Percentiles rank a stretch among this genome's conserved stretches.
Conservation (phyloP, 2,888 invertebrate species). For the Campoplex nolae region DNA sequence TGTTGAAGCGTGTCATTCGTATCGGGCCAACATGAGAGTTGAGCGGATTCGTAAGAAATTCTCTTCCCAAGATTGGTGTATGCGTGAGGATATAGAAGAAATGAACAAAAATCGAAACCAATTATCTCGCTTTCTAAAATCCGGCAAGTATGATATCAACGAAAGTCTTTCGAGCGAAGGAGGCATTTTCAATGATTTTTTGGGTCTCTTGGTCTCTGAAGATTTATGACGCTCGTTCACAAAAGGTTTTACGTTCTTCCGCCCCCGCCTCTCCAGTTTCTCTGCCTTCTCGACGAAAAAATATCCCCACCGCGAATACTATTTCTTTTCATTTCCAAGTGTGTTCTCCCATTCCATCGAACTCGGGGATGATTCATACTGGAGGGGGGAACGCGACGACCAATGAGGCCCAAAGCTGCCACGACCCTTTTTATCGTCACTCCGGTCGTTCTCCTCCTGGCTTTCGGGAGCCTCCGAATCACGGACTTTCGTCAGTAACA, state of each 20-base stretch:
- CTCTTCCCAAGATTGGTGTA: not conserved
- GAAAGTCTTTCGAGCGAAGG: constrained; percentile 69
- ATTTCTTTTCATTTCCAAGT: not conserved
- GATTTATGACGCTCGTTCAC: constrained; percentile 46
- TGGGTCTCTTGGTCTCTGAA: not conserved
- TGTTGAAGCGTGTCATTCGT: constrained; percentile 40
- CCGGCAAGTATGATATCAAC: constrained; percentile 68
- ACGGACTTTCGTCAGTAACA: constrained; percentile 28
- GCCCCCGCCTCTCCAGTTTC: not conserved
- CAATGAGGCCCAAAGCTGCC: constrained; percentile 46
- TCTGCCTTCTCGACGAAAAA: not conserved
- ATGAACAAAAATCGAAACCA: constrained; percentile 61
- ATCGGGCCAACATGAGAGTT: constrained; percentile 48
- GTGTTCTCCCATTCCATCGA: constrained; percentile 8
- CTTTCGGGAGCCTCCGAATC: not conserved
- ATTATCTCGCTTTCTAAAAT: constrained; percentile 73
- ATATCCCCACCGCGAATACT: not conserved
- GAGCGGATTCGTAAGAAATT: constrained; percentile 13
- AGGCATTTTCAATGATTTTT: constrained; percentile 37
- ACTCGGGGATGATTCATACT: constrained; percentile 1
- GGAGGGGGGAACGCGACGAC: constrained; percentile 44
- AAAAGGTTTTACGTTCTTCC: not conserved
- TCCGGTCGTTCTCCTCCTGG: not conserved
- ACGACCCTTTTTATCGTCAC: not conserved
- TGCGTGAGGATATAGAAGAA: constrained; percentile 6